phyloP scores from a whole-genome alignment of 2,113 vertebrate genomes.

The Arvicanthis niloticus region DNA sequence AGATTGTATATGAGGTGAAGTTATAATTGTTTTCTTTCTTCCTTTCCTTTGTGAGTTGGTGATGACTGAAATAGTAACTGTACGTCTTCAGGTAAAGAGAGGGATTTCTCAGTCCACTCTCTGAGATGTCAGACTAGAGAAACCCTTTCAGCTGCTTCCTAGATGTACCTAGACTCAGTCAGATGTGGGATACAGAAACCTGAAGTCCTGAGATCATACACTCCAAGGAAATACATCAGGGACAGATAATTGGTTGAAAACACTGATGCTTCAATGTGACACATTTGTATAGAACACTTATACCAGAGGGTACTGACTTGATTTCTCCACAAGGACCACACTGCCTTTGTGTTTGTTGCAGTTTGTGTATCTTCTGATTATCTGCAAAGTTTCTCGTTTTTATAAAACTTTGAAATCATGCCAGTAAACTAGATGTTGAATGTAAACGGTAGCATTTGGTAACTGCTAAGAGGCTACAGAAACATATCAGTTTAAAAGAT shows the following conservation, averaged over 20 bases:
- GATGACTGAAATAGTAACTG: conserved; percentile 83
- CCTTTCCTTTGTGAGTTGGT: conserved; percentile 84
- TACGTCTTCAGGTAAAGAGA: conserved; percentile 85
- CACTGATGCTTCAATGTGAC: conserved; percentile 82
- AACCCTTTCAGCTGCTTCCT: conserved; percentile 86
- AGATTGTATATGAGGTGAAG: conserved; percentile 53
- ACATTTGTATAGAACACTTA: conserved; percentile 83
- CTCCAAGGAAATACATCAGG: conserved; percentile 83
- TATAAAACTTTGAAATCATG: conserved; percentile 81
- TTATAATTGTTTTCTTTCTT: conserved; percentile 73
- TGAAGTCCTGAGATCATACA: conserved; percentile 82
- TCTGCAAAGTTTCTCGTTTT: conserved; percentile 76
- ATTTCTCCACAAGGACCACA: conserved; percentile 79
- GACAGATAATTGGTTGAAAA: conserved; percentile 83
- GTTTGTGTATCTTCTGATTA: conserved; percentile 79
- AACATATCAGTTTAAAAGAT: conserved; percentile 73
- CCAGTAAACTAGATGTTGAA: conserved; percentile 85
- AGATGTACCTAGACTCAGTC: conserved; percentile 83
- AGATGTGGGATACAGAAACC: conserved; percentile 81
- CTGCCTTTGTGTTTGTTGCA: conserved; percentile 86
- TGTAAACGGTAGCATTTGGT: conserved; percentile 83
- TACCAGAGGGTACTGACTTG: conserved; percentile 79
- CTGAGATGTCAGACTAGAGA: conserved; percentile 79
- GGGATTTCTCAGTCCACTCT: conserved; percentile 86
- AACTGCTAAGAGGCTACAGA: conserved; percentile 70